phyloP scores from a whole-genome alignment of 2,888 invertebrate genomes.

The Colletes collaris region DNA sequence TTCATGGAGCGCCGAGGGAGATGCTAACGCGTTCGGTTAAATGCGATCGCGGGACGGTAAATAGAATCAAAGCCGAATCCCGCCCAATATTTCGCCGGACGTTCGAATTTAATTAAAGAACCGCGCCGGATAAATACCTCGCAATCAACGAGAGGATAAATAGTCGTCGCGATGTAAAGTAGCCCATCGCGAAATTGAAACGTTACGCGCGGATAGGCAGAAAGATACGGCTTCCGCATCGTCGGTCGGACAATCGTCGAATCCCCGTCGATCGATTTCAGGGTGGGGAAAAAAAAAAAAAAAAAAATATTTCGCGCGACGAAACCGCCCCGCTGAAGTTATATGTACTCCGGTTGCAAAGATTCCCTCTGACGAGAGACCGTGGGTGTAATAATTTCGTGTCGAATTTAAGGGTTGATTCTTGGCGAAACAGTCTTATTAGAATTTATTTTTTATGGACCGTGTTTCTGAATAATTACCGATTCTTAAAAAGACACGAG shows the following conservation, averaged over 20 bases:
- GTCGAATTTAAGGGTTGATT: too few relatives aligned
- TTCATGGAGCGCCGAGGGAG: conserved; percentile 1
- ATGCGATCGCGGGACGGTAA: conserved; percentile 25
- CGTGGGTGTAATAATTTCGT: too few relatives aligned
- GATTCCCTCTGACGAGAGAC: too few relatives aligned
- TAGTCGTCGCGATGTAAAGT: conserved; percentile 11
- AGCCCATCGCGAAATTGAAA: conserved; percentile 11
- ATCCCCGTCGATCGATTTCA: too few relatives aligned
- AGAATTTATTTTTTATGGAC: too few relatives aligned
- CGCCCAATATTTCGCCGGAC: conserved; percentile 12
- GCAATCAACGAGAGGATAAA: conserved; percentile 32
- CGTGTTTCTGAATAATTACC: too few relatives aligned
- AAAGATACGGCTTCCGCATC: not conserved
- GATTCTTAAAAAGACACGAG: too few relatives aligned
- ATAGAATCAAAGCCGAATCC: conserved; percentile 28
- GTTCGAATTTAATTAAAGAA: conserved; percentile 34
- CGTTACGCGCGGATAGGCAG: not conserved
- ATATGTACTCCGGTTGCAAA: too few relatives aligned
- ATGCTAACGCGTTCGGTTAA: conserved; percentile 23
- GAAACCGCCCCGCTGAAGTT: too few relatives aligned
- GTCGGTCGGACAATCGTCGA: not conserved
- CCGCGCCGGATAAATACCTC: conserved; percentile 9
- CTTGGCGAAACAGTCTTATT: too few relatives aligned
- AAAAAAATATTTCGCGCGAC: too few relatives aligned
- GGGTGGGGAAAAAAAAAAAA: too few relatives aligned